Percentiles rank a stretch among this genome's conserved stretches.
Conservation (phyloP, 2,797 vertebrate species). For the Enteromius unitaeniatus region DNA sequence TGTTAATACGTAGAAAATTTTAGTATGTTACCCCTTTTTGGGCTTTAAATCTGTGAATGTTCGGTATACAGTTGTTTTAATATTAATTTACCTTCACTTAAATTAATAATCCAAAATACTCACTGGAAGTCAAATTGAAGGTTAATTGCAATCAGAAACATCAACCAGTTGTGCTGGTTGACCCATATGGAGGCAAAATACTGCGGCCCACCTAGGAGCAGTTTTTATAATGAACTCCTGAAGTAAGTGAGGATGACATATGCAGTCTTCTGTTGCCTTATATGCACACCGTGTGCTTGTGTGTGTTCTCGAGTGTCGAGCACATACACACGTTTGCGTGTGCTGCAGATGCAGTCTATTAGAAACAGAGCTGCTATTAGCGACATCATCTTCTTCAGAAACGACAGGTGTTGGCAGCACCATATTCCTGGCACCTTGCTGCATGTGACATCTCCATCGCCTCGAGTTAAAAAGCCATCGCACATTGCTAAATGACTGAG, state of each 20-base stretch:
- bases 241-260: constrained; percentile 78
- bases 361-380: constrained; percentile 68
- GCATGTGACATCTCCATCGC: constrained; percentile 66
- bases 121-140: constrained; percentile 79
- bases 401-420: constrained; percentile 75
- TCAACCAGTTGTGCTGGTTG: constrained; percentile 78
- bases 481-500: constrained; percentile 62
- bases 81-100: background rate
- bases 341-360: constrained; percentile 46
- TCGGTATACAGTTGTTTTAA: background rate
- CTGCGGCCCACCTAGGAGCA: constrained; percentile 66
- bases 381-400: constrained; percentile 63
- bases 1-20: too few species aligned
- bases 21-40: background rate
- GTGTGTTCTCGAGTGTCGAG: background rate
- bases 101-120: background rate
- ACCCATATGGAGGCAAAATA: constrained; percentile 74
- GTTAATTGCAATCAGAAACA: constrained; percentile 83
- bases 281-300: constrained; percentile 60
- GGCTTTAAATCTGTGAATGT: background rate
- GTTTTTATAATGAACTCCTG: constrained; percentile 74
- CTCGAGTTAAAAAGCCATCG: constrained; percentile 63
- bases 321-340: constrained; percentile 13
- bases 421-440: constrained; percentile 70
- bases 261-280: constrained; percentile 66